phyloP scores from a whole-genome alignment of 2,888 invertebrate genomes.

The Nemotelus nigrinus region DNA sequence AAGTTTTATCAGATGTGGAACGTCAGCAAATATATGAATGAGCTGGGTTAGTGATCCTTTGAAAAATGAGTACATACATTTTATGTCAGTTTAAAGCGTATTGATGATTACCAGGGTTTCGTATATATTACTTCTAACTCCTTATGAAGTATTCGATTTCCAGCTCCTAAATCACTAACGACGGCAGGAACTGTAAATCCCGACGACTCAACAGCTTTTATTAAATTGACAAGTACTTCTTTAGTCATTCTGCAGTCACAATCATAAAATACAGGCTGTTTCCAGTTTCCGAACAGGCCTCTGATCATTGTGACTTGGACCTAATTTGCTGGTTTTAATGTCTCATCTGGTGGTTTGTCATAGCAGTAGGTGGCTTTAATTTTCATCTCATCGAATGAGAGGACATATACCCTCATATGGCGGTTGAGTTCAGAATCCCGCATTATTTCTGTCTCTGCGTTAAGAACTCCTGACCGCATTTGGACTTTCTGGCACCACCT shows the following conservation, averaged over 20 bases:
- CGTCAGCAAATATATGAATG: constrained; percentile 32
- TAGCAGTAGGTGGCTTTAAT: too few species aligned
- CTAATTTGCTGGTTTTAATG: background rate
- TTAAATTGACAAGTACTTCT: constrained; percentile 42
- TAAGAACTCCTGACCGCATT: too few species aligned
- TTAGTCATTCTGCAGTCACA: constrained; percentile 48
- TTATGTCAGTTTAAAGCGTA: background rate
- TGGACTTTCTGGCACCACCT: too few species aligned
- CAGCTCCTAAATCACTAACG: background rate
- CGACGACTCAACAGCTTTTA: background rate
- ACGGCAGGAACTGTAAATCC: background rate
- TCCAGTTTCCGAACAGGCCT: constrained; percentile 25
- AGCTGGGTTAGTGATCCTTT: background rate
- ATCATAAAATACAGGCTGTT: constrained; percentile 49
- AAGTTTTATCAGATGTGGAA: constrained; percentile 35
- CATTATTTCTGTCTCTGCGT: too few species aligned
- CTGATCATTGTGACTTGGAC: constrained; percentile 46
- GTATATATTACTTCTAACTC: background rate
- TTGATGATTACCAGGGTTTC: background rate
- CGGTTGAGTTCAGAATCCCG: too few species aligned
- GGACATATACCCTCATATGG: too few species aligned
- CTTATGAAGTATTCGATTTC: too few species aligned
- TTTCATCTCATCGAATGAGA: too few species aligned
- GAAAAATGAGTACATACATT: background rate
- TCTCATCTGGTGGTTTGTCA: too few species aligned